A percentile compares a stretch with the other conserved stretches of the same genome.
These are phyloP conservation scores for Drosophila emarginata DNA, from an alignment of 2,888 invertebrate genomes.

Conservation along the genomic window DNA sequence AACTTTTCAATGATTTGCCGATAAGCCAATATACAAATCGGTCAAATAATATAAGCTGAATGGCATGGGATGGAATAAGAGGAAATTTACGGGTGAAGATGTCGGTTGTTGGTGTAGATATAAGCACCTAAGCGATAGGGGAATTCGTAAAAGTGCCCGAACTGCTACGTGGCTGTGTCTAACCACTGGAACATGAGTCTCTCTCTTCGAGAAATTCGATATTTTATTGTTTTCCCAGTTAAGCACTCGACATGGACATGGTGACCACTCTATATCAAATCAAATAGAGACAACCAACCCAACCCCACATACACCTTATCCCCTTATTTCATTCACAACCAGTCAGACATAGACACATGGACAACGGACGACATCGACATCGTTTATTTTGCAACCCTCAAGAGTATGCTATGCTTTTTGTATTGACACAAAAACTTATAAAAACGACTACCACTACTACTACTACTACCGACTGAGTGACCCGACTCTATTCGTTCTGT, in stretches of 20 bases:
- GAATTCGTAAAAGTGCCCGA: slow-evolving; percentile 47
- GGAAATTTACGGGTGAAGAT: not conserved
- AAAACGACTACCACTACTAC: slow-evolving; percentile 28
- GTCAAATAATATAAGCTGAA: slow-evolving; percentile 24
- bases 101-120: slow-evolving; percentile 1
- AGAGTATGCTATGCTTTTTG: slow-evolving; percentile 32
- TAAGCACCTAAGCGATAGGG: slow-evolving; percentile 16
- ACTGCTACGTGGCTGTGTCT: slow-evolving; percentile 18
- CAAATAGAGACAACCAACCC: slow-evolving; percentile 36
- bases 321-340: slow-evolving; percentile 3
- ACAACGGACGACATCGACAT: not conserved
- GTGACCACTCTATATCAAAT: slow-evolving; percentile 45
- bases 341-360: slow-evolving; percentile 35
- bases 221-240: slow-evolving; percentile 50
- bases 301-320: slow-evolving; percentile 8
- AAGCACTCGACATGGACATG: slow-evolving; percentile 45
- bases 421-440: slow-evolving; percentile 53
- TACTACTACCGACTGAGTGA: too few species aligned
- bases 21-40: slow-evolving; percentile 53
- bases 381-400: slow-evolving; percentile 32
- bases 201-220: slow-evolving; percentile 43
- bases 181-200: slow-evolving; percentile 46
- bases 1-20: slow-evolving; percentile 53
- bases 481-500: slow-evolving; percentile 24
- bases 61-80: not conserved